A percentile compares a stretch with the other conserved stretches of the same genome.
Evolutionary conservation across 2,113 vertebrate species (phyloP).

Genomic region (Chroicocephalus ridibundus): DNA sequence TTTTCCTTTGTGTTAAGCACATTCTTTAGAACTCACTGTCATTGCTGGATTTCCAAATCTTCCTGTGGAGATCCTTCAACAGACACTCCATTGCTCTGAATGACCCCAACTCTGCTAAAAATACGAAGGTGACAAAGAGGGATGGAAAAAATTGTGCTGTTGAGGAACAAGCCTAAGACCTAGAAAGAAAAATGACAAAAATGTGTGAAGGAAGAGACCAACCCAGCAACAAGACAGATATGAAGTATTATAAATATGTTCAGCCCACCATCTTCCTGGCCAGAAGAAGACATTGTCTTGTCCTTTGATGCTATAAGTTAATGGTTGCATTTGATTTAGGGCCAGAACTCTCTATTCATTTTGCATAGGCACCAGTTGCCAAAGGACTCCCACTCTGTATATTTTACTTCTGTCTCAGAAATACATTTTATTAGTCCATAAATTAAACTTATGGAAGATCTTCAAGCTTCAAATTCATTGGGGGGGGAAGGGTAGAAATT

Average conservation of each 20-base stretch:
- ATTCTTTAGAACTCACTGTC: background rate
- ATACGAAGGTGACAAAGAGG: background rate
- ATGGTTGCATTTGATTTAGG: background rate
- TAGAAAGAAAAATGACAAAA: background rate
- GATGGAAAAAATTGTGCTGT: background rate
- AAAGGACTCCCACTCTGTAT: background rate
- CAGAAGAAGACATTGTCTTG: background rate
- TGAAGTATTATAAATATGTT: background rate
- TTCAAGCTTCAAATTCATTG: background rate
- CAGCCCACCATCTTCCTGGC: background rate
- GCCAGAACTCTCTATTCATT: background rate
- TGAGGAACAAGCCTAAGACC: background rate
- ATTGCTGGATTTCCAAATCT: background rate
- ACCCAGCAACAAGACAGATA: background rate
- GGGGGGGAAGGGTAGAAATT: background rate
- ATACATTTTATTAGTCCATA: slow-evolving; percentile 2
- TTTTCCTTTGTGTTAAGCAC: background rate
- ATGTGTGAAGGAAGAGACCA: background rate
- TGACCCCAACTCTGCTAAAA: background rate
- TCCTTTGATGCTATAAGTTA: background rate
- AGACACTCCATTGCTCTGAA: background rate
- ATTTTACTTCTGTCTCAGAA: slow-evolving; percentile 1
- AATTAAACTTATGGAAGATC: background rate
- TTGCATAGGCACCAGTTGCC: background rate
- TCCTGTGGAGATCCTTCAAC: background rate